Base-by-base conservation (phyloP, 2,888 invertebrate species). In the Volucella inanis region DNA sequence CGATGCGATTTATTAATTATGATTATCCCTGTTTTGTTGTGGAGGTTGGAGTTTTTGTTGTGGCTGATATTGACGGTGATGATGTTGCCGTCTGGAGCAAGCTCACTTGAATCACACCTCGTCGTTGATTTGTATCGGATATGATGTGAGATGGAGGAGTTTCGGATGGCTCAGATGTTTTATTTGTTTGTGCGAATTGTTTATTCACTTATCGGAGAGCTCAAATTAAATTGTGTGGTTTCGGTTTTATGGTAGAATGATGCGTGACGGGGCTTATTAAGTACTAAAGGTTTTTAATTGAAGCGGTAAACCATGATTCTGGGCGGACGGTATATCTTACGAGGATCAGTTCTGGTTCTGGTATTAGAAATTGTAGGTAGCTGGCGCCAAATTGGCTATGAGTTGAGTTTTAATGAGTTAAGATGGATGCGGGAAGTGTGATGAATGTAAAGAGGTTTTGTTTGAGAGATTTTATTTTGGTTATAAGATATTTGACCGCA, bases 1-100 rank as follows among this genome's bases (percentile, higher is more conserved):
- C 22, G 75, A 55, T 52, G 85, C 81, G 85, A 85, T 85, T 85
- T 85, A 85, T 85, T 85, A 85, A 85, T 85, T 85, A 85, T 85
- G 85, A 85, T 85, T 85, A 85, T 85, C 85, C 81, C 76, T 45
- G 76, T 52, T 68, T 59, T 57, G 31, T 31, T 31, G 31, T 31
- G 31, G 45, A 43, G 59, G 14, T 49, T 8, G 39, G n/a, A 49
- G 54, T 43, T 57, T 76, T 77, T 43, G 54, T 39, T 62, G 11
- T 41, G 57, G 38, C 50, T 45, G 8, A 54, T 41, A n/a, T 61
- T 18, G 54, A 22, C 18, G 18, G 18, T 22, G 18, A 22, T 22
- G 18, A 22, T 22, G 18, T 22, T 50, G 45, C 41, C 9, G 54
- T 61, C 9, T 71, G 65, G 75, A 74, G 78, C 65, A 39, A 6